Evolutionary conservation across 1,140 invertebrate genomes (phyloP), one percentile per base, ranked within the genome.

Genomic region (Zaprionus camerounensis): DNA sequence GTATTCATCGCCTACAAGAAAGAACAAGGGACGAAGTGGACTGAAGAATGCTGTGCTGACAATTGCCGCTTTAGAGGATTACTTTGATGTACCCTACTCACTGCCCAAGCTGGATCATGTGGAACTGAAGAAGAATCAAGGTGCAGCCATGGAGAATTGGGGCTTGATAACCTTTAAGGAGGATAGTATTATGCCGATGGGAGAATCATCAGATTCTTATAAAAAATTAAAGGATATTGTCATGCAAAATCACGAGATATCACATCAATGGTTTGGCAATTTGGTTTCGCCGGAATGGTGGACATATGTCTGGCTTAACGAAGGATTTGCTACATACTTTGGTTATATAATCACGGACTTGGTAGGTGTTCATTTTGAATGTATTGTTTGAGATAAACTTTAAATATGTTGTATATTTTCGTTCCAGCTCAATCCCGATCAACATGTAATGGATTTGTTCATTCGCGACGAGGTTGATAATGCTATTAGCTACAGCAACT

Each of bases 81-180:
- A 94, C 73, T 94, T 93, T 22, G 88, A 94, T 2, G 88, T 94
- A 0, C 66, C 67, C 2, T 95, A 94, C 71, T 81, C 86, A 1
- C 83, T 94, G 53, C 91, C 91, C 2, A 96, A 96, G 81, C 80
- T 95, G 80, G 95, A 96, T 92, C 94, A 97, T 80, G 94, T 96
- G 15, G 96, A 96, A 0, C 94, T 97, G 7, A 96, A 97, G 5
- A 96, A 97, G 88, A 97, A 97, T 80, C 94, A 94, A n/a, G 95
- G 95, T 28, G 96, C 96, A 1, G 97, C 96, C 15, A 97, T 97
- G 96, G 96, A 97, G 91, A 97, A 97, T 93, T 97, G 96, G 96
- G 97, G 96, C n/a, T 91, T 97, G 5, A 94, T 97, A 61, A 96
- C 95, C 1, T 97, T 95, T 81, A 94, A 94, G 93, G 94, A 92